phyloP scores from a whole-genome alignment of 2,888 invertebrate genomes.

The Troides helena region DNA sequence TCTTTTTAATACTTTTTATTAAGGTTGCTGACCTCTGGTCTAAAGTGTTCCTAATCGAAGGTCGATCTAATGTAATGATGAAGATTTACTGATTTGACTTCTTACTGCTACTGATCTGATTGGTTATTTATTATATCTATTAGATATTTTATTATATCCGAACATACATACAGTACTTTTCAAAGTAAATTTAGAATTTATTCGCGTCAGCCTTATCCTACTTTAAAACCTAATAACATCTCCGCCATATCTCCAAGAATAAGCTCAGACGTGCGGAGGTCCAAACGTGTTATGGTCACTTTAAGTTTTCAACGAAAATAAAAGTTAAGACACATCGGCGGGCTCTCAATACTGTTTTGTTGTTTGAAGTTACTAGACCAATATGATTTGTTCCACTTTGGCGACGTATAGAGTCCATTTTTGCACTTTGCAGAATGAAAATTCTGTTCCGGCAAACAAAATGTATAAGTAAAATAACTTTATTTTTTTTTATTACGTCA shows the following conservation, averaged over 20 bases:
- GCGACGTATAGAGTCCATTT: constrained; percentile 1
- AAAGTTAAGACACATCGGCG: constrained; percentile 18
- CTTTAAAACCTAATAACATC: constrained; percentile 15
- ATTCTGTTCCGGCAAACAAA: neutral
- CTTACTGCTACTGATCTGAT: too few relatives aligned
- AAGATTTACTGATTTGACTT: too few relatives aligned
- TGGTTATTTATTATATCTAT: too few relatives aligned
- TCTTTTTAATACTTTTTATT: too few relatives aligned
- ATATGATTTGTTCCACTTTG: constrained; percentile 15
- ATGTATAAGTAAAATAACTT: neutral
- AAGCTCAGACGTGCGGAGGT: constrained; percentile 16
- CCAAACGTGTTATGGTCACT: constrained; percentile 26
- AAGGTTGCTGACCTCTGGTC: too few relatives aligned
- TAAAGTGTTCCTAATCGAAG: too few relatives aligned
- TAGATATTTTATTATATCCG: too few relatives aligned
- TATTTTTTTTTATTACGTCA: too few relatives aligned
- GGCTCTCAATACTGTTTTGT: constrained; percentile 15
- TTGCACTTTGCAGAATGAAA: constrained; percentile 11
- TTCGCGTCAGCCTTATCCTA: neutral
- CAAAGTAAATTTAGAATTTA: neutral
- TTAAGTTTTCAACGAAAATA: constrained; percentile 24
- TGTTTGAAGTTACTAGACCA: constrained; percentile 14
- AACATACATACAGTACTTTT: neutral
- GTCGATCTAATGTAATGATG: too few relatives aligned
- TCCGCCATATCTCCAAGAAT: constrained; percentile 13